These are phyloP conservation scores for Anadara kagoshimensis DNA, from an alignment of 1,140 invertebrate genomes.

Conservation along the genomic window DNA sequence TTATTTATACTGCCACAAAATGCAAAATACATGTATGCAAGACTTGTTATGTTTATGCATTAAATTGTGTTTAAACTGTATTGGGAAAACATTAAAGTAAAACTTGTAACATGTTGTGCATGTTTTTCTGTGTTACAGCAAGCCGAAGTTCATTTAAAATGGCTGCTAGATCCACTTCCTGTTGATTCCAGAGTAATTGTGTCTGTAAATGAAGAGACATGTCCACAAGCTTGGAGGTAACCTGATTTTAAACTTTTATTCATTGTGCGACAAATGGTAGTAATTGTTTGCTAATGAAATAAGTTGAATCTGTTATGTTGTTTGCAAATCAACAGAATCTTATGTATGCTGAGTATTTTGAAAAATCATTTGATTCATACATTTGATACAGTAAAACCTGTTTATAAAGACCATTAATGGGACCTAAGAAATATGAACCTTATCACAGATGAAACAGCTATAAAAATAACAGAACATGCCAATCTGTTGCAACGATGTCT, in stretches of 20 bases:
- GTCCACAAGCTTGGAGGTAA: constrained; percentile 71
- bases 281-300: no score
- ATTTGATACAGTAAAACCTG: no score
- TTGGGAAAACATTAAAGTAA: background rate
- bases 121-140: constrained; percentile 52
- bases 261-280: no score
- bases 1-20: background rate
- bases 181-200: constrained; percentile 72
- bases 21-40: background rate
- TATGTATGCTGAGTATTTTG: no score
- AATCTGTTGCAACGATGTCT: no score
- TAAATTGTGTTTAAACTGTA: background rate
- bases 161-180: constrained; percentile 72
- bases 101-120: background rate
- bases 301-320: no score
- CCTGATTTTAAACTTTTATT: background rate
- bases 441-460: no score
- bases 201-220: constrained; percentile 65
- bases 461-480: no score
- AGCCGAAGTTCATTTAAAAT: constrained; percentile 70
- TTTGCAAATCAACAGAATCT: no score
- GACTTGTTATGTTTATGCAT: background rate
- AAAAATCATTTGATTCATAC: no score
- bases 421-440: no score
- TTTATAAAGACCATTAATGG: no score